Conservation (phyloP, 2,113 vertebrate genomes). For the Bufo gargarizans region DNA sequence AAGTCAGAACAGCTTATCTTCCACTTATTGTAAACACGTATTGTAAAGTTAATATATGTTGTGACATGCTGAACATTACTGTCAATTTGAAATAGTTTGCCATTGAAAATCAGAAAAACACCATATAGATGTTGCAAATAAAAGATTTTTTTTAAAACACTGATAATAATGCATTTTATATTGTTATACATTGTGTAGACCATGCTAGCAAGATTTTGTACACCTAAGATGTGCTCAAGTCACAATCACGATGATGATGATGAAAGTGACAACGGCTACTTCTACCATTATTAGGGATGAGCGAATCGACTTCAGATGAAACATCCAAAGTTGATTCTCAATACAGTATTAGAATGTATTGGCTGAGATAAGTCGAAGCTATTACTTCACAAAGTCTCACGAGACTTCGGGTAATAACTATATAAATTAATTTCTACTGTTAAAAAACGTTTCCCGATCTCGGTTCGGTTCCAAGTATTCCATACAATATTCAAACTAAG, state of each 20-base stretch:
- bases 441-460: too few relatives aligned
- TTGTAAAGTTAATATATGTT: slow-evolving; percentile 54
- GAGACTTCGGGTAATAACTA: too few relatives aligned
- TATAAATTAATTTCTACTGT: too few relatives aligned
- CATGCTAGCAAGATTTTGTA: neutral
- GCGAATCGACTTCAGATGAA: too few relatives aligned
- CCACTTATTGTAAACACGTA: slow-evolving; percentile 57
- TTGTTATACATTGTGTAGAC: neutral
- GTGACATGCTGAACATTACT: slow-evolving; percentile 47
- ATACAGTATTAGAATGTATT: too few relatives aligned
- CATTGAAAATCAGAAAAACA: slow-evolving; percentile 38
- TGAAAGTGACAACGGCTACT: neutral
- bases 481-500: too few relatives aligned
- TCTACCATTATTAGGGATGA: neutral
- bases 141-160: slow-evolving; percentile 5
- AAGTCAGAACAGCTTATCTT: slow-evolving; percentile 51
- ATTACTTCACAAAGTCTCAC: too few relatives aligned
- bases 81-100: slow-evolving; percentile 41
- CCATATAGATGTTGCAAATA: slow-evolving; percentile 40
- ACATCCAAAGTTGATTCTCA: too few relatives aligned
- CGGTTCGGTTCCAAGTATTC: too few relatives aligned
- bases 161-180: slow-evolving; percentile 13
- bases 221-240: neutral
- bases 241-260: neutral
- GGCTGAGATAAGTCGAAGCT: too few relatives aligned